Evolutionary conservation across 2,797 vertebrate species (phyloP), one percentile per base, ranked within the genome.

Genomic region (Dromococcyx pavoninus): DNA sequence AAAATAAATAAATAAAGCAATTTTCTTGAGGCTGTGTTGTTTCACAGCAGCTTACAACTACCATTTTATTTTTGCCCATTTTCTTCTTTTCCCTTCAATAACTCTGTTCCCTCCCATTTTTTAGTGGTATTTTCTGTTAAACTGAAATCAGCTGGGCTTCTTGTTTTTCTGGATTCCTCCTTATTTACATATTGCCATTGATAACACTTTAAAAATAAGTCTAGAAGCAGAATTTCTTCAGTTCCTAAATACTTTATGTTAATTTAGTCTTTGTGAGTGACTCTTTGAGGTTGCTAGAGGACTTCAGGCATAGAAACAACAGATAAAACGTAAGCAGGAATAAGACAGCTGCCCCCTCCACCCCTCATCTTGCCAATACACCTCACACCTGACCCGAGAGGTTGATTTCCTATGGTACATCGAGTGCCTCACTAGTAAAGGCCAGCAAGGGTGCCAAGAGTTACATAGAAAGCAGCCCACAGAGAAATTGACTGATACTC

Each of bases 401-500:
- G 44, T 80, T 43, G 15, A 50, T 94, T 94, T 91, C 82, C 78
- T 70, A 9, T 5, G 48, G 64, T 35, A 67, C 25, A 43, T 15
- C 58, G 32, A 92, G 57, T 5, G 3, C 72, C 66, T 72, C 27
- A 3, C 61, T 48, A 41, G 56, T 61, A 27, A 89, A 76, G 53
- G 58, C 67, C 83, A 75, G 33, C 50, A 44, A 86, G 23, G 24
- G 39, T 39, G 35, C 41, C 81, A 93, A 77, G 32, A 2, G 21
- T 75, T 79, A 57, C 35, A 35, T 5, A 2, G 57, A 79, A 91
- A 90, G 44, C 56, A 83, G 74, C 9, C 61, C 64, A 78, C 65
- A 64, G 61, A 76, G 91, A 92, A 82, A 91, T 50, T 58, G 73
- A 89, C 72, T 32, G 69, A 72, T 86, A 79, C 69, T 92, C 65